Evolutionary conservation across 2,888 invertebrate species (phyloP), one percentile per base, ranked within the genome.

Genomic region (Drosophila mimetica): DNA sequence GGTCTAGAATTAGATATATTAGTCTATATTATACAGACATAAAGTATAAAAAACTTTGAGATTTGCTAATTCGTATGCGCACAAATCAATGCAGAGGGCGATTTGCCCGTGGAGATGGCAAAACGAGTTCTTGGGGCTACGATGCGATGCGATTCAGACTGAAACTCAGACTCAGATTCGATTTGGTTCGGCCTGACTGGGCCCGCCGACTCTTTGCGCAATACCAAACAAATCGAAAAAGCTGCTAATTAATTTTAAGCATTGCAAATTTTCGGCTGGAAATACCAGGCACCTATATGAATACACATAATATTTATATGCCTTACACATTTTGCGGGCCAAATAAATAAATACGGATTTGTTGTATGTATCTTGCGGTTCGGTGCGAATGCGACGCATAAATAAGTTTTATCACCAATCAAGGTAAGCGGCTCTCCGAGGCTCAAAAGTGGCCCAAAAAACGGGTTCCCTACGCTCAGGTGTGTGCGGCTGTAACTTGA

Each of bases 331-430:
- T 59, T 71, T 42, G 53, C 54, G 53, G 60, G 71, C 52, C 73
- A 67, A 59, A 78, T 71, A 59, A 61, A 71, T 54, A 74, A 55
- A 65, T 59, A 57, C 59, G 65, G 58, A 63, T 51, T 59, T 46
- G 36, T 52, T 48, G 16, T 54, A 32, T 51, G 61, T 61, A 73
- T 74, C 50, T 52, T 47, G 34, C 47, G 37, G 51, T 70, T 42
- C 71, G 61, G 51, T 70, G 44, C 71, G 61, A 70, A 48, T 70
- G 61, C 74, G 54, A 71, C 60, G 85, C 84, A 77, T 78, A 78
- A 77, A 77, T 83, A 86, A 79, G 59, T 89, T 87, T 89, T 88
- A 86, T 88, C 89, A 83, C 74, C 67, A 63, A 79, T 81, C 88
- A 88, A 88, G 88, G 88, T 78, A 83, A 89, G 84, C 86, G 53